Evolutionary conservation across 2,113 vertebrate genomes (phyloP).

Genomic region (Vombatus ursinus): DNA sequence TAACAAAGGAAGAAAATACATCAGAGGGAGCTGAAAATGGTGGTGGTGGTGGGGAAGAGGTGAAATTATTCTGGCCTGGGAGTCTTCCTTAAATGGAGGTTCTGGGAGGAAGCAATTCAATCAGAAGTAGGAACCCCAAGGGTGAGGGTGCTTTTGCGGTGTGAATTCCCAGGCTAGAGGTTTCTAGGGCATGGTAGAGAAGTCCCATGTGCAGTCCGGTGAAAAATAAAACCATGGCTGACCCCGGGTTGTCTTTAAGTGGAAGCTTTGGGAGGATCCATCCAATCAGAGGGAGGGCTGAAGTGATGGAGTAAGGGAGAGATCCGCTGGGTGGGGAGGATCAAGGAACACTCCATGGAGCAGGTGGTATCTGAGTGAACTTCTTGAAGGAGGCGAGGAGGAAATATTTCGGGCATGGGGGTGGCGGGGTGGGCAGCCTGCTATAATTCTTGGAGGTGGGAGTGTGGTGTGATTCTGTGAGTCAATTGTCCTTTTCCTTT

Average conservation of each 20-base stretch:
- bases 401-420: background rate
- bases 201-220: background rate
- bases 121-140: background rate
- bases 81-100: background rate
- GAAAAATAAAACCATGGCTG: background rate
- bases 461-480: conserved; percentile 1
- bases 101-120: background rate
- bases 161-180: background rate
- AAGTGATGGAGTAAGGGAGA: background rate
- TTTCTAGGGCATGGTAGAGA: background rate
- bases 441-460: background rate
- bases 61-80: background rate
- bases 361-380: background rate
- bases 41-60: background rate
- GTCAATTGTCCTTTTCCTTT: background rate
- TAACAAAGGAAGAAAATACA: background rate
- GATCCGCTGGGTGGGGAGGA: background rate
- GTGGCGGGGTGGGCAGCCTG: background rate
- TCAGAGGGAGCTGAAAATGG: background rate
- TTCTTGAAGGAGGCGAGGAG: background rate
- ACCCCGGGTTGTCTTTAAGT: background rate
- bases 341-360: background rate
- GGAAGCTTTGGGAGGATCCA: background rate
- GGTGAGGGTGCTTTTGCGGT: background rate
- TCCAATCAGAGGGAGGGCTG: background rate